Conservation (phyloP, 64 coral and sea anemone species). For the Stylophora pistillata region DNA sequence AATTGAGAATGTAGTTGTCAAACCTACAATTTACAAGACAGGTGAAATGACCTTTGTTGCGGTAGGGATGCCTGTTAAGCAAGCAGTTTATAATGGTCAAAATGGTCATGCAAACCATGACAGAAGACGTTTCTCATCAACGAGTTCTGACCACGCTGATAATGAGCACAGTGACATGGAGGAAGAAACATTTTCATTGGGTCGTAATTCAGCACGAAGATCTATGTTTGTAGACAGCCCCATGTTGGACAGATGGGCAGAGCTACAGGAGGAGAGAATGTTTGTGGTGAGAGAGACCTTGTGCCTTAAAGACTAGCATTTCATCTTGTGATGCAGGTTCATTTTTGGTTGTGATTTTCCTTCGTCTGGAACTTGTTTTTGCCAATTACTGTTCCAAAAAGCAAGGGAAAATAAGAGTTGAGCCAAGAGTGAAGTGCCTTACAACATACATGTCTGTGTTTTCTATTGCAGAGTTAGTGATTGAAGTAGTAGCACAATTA, state of each 20-base stretch:
- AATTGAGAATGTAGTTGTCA: slow-evolving; percentile 33
- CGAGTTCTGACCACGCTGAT: slow-evolving; percentile 40
- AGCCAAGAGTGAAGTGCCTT: too few relatives aligned
- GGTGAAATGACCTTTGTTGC: slow-evolving; percentile 79
- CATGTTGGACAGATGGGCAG: slow-evolving; percentile 84
- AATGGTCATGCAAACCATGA: slow-evolving; percentile 39
- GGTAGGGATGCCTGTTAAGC: slow-evolving; percentile 68
- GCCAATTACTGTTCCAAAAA: too few relatives aligned
- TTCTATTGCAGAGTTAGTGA: too few relatives aligned
- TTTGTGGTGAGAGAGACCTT: slow-evolving; percentile 35
- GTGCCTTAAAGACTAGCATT: too few relatives aligned
- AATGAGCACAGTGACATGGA: slow-evolving; percentile 73
- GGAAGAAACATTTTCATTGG: slow-evolving; percentile 75
- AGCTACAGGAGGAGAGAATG: slow-evolving; percentile 77
- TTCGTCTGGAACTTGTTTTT: too few relatives aligned
- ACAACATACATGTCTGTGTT: too few relatives aligned
- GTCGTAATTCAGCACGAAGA: slow-evolving; percentile 65
- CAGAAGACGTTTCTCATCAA: slow-evolving; percentile 47
- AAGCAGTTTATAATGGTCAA: slow-evolving; percentile 17
- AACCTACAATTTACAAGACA: slow-evolving; percentile 34
- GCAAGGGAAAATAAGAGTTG: too few relatives aligned
- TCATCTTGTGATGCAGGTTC: too few relatives aligned
- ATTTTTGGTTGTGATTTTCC: too few relatives aligned
- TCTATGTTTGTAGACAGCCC: slow-evolving; percentile 91
- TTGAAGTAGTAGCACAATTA: too few relatives aligned